Evolutionary conservation across 2,888 invertebrate genomes (phyloP), one percentile per base, ranked within the genome.

Genomic region (Acrobeloides nanus): DNA sequence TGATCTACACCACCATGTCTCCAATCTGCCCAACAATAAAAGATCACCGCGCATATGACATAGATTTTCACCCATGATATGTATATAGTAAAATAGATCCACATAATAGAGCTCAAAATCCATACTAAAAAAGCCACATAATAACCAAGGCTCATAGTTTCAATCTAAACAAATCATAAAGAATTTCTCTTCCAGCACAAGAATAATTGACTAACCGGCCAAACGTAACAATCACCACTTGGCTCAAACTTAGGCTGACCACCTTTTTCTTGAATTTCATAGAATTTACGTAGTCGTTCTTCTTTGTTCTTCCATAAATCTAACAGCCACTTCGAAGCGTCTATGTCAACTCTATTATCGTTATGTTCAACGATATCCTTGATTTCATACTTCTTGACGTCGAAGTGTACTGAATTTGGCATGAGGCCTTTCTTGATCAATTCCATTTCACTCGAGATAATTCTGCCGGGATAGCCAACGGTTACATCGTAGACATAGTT

Each of bases 401-500:
- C 81, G 72, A 87, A 84, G 74, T 85, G 84, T 8, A 87, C 84
- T 69, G 84, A 81, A 53, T 79, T 80, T 0, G 88, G 87, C 65
- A 85, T 81, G 47, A 78, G 79, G 7, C 88, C 87, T 29, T 60
- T 55, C 18, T 76, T 76, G 6, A 84, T 63, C 35, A 87, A 75
- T 64, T 84, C 83, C 25, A 80, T 72, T 75, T 88, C 87, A 15
- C 39, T 46, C n/a, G 27, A 23, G 12, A 57, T 37, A n/a, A 57
- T 61, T 18, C 31, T 17, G 25, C 52, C 46, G 18, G 57, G 51
- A 35, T 57, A 57, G 0, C 83, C 85, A 12, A 89, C 80, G 0
- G 87, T 86, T 55, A 87, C 80, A 74, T 89, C 88, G 74, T 87
- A 86, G 12, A 89, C 79, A 0, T 85, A 83, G 53, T 83, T 81